Conservation (phyloP, 1,140 invertebrate species). For the Palaemon carinicauda region DNA sequence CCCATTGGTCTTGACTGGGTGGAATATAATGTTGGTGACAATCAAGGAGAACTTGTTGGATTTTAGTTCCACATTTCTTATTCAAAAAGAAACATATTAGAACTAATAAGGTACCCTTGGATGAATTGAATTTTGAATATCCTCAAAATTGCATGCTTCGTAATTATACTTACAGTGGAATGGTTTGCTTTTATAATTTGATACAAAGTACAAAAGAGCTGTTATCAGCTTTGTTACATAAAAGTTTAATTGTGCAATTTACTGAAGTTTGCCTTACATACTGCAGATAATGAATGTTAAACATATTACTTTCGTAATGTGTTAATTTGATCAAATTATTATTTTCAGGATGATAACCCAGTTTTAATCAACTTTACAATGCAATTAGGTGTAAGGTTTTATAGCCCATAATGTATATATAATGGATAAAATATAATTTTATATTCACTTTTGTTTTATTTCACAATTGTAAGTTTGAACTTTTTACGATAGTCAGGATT, state of each 20-base stretch:
- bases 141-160: background rate
- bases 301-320: too few relatives aligned
- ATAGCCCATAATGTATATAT: background rate
- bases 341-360: too few relatives aligned
- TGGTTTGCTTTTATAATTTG: too few relatives aligned
- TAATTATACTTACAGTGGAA: background rate
- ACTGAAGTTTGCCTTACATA: too few relatives aligned
- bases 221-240: too few relatives aligned
- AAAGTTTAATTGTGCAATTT: too few relatives aligned
- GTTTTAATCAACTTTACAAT: background rate
- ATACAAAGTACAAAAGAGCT: too few relatives aligned
- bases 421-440: background rate
- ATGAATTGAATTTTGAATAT: background rate
- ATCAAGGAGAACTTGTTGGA: slow-evolving; percentile 61
- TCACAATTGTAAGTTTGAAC: background rate
- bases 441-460: background rate
- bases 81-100: background rate
- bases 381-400: background rate
- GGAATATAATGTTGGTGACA: slow-evolving; percentile 62
- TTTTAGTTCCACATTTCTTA: background rate
- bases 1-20: slow-evolving; percentile 64
- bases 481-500: too few relatives aligned
- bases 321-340: too few relatives aligned
- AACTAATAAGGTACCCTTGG: background rate
- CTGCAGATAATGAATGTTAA: too few relatives aligned